These are phyloP conservation scores for Polydesmus complanatus DNA, from an alignment of 2,888 invertebrate genomes.

Conservation along the genomic window DNA sequence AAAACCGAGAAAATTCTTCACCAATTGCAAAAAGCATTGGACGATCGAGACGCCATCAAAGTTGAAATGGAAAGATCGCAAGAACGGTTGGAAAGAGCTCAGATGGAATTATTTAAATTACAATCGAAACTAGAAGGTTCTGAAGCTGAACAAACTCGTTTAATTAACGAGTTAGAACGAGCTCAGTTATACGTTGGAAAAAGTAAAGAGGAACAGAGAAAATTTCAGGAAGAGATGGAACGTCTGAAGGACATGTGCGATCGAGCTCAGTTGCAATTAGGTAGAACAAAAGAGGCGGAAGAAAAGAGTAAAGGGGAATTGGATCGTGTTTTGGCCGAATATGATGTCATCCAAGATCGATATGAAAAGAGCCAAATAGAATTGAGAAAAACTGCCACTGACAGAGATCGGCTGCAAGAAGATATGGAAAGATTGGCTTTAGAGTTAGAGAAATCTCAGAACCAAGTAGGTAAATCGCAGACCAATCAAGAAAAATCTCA, in stretches of 20 bases:
- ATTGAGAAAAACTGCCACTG: conserved; percentile 46
- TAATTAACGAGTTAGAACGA: conserved; percentile 74
- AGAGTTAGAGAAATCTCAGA: conserved; percentile 71
- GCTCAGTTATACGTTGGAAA: conserved; percentile 63
- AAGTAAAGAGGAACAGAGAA: conserved; percentile 68
- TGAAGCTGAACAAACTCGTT: conserved; percentile 72
- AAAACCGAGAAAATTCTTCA: conserved; percentile 75
- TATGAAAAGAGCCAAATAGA: conserved; percentile 80
- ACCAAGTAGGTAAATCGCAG: conserved; percentile 70
- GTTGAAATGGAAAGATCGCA: conserved; percentile 84
- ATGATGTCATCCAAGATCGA: conserved; percentile 74
- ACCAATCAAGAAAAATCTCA: conserved; percentile 74
- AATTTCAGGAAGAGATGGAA: conserved; percentile 71
- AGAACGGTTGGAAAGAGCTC: conserved; percentile 53
- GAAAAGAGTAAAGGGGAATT: conserved; percentile 77
- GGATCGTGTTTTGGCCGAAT: conserved; percentile 58
- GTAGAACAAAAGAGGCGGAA: conserved; percentile 74
- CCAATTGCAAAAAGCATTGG: conserved; percentile 58
- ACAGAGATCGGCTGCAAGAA: conserved; percentile 28
- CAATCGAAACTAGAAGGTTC: conserved; percentile 76
- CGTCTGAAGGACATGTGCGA: conserved; percentile 80
- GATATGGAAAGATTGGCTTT: conserved; percentile 33
- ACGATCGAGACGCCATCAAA: conserved; percentile 74
- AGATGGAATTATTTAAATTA: conserved; percentile 74
- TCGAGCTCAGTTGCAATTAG: conserved; percentile 66